Evolutionary conservation across 2,113 vertebrate genomes (phyloP).

Genomic region (Tyto alba): DNA sequence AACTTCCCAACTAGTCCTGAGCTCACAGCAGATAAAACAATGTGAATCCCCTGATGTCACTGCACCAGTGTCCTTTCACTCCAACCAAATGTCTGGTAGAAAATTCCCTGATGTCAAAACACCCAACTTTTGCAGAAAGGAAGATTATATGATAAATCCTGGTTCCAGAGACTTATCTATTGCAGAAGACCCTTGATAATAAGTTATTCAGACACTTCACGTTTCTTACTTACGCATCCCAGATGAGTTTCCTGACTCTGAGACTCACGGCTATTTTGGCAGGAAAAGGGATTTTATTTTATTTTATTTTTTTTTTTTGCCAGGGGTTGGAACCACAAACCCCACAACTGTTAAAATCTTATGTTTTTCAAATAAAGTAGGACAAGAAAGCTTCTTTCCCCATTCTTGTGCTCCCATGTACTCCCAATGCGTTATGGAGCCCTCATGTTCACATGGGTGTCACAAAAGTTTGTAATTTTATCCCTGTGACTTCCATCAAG

Average conservation of each 20-base stretch:
- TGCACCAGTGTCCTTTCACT: not conserved
- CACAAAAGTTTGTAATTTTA: not conserved
- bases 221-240: not conserved
- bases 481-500: not conserved
- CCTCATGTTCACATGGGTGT: not conserved
- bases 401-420: not conserved
- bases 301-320: too few species aligned
- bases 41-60: not conserved
- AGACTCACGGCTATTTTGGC: not conserved
- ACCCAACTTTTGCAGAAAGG: not conserved
- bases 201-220: not conserved
- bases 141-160: not conserved
- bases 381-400: not conserved
- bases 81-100: not conserved
- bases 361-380: not conserved
- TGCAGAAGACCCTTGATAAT: not conserved
- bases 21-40: not conserved
- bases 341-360: not conserved
- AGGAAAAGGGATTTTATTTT: not conserved
- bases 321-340: rapidly evolving
- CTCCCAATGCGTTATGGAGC: not conserved
- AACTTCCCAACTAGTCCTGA: not conserved
- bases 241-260: not conserved
- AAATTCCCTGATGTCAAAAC: not conserved
- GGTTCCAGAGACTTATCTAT: not conserved